A percentile compares a stretch with the other conserved stretches of the same genome.
Evolutionary conservation across 30 jellyfish, hydroid and myxozoan species (phyloP).

Genomic region (Calvadosia cruxmelitensis): DNA sequence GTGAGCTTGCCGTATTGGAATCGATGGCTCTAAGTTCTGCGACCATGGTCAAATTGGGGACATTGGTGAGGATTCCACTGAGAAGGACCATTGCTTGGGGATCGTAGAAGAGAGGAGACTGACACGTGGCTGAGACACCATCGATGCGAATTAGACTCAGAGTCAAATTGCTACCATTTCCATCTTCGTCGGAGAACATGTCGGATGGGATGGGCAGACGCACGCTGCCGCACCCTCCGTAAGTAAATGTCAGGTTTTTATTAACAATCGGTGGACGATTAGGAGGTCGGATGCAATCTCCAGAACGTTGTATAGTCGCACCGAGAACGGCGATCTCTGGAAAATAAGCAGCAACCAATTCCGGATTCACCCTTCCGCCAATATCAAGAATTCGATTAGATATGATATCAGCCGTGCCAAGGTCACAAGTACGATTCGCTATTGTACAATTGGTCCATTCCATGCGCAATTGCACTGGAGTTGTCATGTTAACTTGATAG

Average conservation of each 20-base stretch:
- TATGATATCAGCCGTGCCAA: background rate
- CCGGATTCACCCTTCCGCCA: conserved; percentile 18
- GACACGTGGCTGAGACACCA: conserved; percentile 6
- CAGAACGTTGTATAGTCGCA: background rate
- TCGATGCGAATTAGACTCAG: conserved; percentile 20
- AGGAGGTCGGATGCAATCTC: background rate
- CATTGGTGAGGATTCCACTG: too few relatives aligned
- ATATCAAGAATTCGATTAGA: conserved; percentile 1
- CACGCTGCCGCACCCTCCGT: background rate
- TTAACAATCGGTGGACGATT: background rate
- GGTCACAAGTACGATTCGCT: conserved; percentile 33
- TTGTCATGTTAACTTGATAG: background rate
- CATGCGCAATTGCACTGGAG: conserved; percentile 3
- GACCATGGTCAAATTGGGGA: background rate
- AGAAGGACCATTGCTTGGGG: background rate
- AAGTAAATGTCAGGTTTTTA: background rate
- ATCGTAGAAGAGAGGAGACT: background rate
- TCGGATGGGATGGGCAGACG: conserved; percentile 33
- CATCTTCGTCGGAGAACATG: conserved; percentile 77
- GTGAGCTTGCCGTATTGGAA: background rate
- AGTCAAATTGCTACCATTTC: conserved; percentile 34
- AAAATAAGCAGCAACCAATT: conserved; percentile 22
- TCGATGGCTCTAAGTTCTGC: background rate
- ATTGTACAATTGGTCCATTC: conserved; percentile 66
- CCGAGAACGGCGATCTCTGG: conserved; percentile 19